Evolutionary conservation across 2,113 vertebrate species (phyloP).

Genomic region (Guaruba guarouba): DNA sequence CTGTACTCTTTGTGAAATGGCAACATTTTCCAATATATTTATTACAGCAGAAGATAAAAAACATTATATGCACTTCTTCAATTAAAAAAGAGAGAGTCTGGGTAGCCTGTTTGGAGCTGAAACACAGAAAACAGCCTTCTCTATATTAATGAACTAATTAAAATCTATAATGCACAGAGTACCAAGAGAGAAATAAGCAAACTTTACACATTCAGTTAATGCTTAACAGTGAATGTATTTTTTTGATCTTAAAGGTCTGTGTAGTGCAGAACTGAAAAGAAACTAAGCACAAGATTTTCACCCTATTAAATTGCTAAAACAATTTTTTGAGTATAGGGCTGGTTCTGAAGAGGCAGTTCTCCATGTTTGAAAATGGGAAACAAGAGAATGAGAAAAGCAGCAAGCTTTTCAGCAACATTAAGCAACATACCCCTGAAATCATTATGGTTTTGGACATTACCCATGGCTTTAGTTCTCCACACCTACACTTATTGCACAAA

Average conservation of each 20-base stretch:
- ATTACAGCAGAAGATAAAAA: not conserved
- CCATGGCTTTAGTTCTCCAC: not conserved
- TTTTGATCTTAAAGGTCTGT: not conserved
- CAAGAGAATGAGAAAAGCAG: not conserved
- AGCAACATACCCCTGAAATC: not conserved
- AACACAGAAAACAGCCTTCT: not conserved
- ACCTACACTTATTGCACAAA: not conserved
- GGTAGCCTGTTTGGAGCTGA: not conserved
- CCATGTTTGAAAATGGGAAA: not conserved
- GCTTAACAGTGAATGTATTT: not conserved
- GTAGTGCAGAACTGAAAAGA: not conserved
- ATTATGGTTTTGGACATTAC: not conserved
- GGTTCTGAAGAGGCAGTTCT: not conserved
- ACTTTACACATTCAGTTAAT: not conserved
- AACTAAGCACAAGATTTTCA: not conserved
- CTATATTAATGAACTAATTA: not conserved
- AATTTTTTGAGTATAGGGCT: not conserved
- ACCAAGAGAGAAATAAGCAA: not conserved
- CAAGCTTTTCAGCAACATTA: not conserved
- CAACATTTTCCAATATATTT: not conserved
- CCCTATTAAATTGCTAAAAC: not conserved
- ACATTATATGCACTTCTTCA: not conserved
- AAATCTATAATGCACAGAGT: not conserved
- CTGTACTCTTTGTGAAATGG: not conserved
- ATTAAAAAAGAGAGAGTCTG: not conserved